These are phyloP conservation scores for Asbolus verrucosus DNA, from an alignment of 1,140 invertebrate genomes.

Conservation along the genomic window DNA sequence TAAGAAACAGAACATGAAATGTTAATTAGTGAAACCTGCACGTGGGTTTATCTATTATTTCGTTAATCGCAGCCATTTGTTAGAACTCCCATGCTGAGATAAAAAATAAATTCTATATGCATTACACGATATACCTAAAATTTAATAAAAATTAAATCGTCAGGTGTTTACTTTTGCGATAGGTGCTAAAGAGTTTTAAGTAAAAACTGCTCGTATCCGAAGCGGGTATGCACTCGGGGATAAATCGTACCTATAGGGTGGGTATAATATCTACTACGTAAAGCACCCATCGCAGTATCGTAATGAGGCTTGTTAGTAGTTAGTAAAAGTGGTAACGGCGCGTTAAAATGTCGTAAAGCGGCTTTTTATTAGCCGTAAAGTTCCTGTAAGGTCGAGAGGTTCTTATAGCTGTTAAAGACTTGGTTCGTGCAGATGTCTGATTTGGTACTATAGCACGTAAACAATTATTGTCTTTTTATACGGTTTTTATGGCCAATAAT, in stretches of 20 bases:
- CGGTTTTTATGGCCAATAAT: slow-evolving; percentile 30
- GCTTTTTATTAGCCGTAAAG: slow-evolving; percentile 63
- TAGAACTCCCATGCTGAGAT: background rate
- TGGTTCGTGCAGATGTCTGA: slow-evolving; percentile 54
- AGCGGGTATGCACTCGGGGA: slow-evolving; percentile 25
- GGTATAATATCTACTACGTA: slow-evolving; percentile 53
- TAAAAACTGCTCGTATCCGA: no score
- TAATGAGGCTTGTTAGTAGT: slow-evolving; percentile 63
- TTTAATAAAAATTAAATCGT: slow-evolving; percentile 4
- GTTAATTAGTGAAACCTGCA: background rate
- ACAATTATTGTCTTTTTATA: slow-evolving; percentile 56
- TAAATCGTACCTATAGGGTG: slow-evolving; percentile 52
- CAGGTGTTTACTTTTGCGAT: background rate
- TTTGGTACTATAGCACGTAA: slow-evolving; percentile 56
- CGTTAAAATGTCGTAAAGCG: slow-evolving; percentile 63
- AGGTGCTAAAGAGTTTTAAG: slow-evolving; percentile 20
- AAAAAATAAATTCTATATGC: background rate
- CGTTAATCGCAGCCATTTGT: background rate
- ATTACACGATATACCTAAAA: background rate
- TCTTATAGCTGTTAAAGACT: slow-evolving; percentile 47
- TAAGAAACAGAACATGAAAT: background rate
- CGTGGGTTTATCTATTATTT: background rate
- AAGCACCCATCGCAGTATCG: slow-evolving; percentile 61
- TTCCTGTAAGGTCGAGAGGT: slow-evolving; percentile 59
- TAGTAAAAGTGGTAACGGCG: slow-evolving; percentile 63